These are phyloP conservation scores for Ophion costatus DNA, from an alignment of 2,888 invertebrate species.

Conservation along the genomic window DNA sequence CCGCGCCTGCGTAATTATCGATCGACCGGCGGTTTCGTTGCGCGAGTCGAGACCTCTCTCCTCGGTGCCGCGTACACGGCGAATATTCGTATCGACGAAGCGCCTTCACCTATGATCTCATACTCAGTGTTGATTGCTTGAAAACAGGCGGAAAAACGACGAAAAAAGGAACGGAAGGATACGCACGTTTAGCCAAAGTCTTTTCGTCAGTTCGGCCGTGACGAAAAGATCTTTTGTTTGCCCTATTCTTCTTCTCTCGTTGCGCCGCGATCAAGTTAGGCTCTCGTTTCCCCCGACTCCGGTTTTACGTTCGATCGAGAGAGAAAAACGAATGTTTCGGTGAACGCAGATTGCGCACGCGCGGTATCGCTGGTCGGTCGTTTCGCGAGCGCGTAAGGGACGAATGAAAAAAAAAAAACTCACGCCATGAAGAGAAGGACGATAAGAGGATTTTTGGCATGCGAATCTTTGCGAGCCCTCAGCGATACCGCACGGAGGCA, in stretches of 20 bases:
- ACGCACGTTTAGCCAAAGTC: background rate
- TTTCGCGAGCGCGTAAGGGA: background rate
- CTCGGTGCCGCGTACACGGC: background rate
- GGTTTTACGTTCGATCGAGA: background rate
- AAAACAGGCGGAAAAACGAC: conserved; percentile 25
- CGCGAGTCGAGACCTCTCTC: background rate
- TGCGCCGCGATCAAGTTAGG: background rate
- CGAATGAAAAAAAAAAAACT: conserved; percentile 38
- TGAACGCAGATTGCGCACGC: background rate
- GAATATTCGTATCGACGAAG: conserved; percentile 25
- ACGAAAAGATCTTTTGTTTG: too few relatives aligned
- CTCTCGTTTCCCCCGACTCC: background rate
- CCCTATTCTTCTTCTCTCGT: background rate
- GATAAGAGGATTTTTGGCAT: background rate
- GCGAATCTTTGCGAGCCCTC: background rate
- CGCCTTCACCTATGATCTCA: conserved; percentile 56
- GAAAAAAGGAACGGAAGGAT: conserved; percentile 14
- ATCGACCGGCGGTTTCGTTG: background rate
- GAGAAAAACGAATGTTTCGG: background rate
- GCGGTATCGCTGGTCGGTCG: too few relatives aligned
- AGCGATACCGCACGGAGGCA: background rate
- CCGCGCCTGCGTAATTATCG: conserved; percentile 26
- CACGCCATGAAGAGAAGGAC: conserved; percentile 31
- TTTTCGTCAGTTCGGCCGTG: conserved; percentile 1
- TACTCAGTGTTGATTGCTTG: conserved; percentile 57